Evolutionary conservation across 2,797 vertebrate species (phyloP).

Genomic region (Cyprinodon diabolis): DNA sequence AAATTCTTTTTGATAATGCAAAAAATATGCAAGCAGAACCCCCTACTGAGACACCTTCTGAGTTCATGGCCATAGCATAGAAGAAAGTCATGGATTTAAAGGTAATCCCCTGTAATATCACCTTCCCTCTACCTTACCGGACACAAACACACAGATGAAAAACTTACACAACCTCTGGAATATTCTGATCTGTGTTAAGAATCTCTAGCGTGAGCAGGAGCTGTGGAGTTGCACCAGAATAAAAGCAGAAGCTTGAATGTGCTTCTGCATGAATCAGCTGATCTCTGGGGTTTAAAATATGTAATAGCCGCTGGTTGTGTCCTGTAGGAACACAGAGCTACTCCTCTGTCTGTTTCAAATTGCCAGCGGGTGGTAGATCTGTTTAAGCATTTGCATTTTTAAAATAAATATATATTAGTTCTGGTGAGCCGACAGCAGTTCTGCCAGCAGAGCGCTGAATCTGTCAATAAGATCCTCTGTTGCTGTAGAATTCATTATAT

Average conservation of each 20-base stretch:
- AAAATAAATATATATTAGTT: background rate
- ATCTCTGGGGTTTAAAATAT: slow-evolving; percentile 53
- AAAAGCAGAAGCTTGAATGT: slow-evolving; percentile 51
- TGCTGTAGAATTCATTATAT: background rate
- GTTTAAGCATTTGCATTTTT: background rate
- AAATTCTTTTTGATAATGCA: background rate
- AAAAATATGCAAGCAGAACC: slow-evolving; percentile 1
- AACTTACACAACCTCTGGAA: slow-evolving; percentile 35
- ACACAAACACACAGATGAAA: slow-evolving; percentile 11
- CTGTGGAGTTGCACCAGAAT: slow-evolving; percentile 49
- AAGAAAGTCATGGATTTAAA: slow-evolving; percentile 65
- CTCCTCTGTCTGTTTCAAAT: slow-evolving; percentile 10
- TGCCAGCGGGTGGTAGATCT: slow-evolving; percentile 1
- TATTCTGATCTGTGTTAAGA: slow-evolving; percentile 62
- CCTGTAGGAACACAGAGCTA: slow-evolving; percentile 9
- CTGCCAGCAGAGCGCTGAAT: background rate
- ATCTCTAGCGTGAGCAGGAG: slow-evolving; percentile 51
- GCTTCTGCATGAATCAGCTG: slow-evolving; percentile 41
- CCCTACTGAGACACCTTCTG: slow-evolving; percentile 35
- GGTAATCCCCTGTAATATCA: slow-evolving; percentile 61
- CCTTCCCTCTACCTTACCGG: slow-evolving; percentile 28
- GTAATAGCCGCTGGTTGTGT: slow-evolving; percentile 33
- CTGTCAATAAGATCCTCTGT: background rate
- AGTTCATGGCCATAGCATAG: slow-evolving; percentile 59
- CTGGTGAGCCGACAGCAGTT: background rate